These are phyloP conservation scores for Pygoscelis adeliae DNA, from an alignment of 2,113 vertebrate genomes.

Conservation along the genomic window DNA sequence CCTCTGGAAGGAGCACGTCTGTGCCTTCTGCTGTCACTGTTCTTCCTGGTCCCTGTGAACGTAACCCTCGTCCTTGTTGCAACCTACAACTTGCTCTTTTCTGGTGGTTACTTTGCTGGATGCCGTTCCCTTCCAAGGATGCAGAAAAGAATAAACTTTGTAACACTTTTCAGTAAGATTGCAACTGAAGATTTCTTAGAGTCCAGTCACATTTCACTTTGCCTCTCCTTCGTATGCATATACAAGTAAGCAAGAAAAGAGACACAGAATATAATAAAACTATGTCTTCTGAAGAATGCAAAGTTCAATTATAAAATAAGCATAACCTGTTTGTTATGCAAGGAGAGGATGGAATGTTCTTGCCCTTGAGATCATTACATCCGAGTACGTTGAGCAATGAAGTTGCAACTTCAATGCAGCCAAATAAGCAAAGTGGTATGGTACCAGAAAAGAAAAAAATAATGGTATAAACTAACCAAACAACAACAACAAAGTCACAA, in stretches of 20 bases:
- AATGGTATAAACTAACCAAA: not conserved
- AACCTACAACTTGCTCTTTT: not conserved
- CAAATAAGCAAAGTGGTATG: not conserved
- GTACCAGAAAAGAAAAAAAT: not conserved
- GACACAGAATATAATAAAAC: not conserved
- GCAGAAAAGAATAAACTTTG: not conserved
- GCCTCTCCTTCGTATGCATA: not conserved
- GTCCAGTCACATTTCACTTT: not conserved
- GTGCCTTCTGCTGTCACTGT: fast-evolving
- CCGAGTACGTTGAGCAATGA: not conserved
- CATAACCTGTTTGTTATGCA: not conserved
- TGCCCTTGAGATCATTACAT: not conserved
- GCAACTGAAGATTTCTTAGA: not conserved
- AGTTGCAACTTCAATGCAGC: not conserved
- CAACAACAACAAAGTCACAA: not conserved
- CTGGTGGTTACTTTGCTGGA: not conserved
- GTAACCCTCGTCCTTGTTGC: not conserved
- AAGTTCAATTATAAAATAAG: not conserved
- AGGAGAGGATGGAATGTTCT: not conserved
- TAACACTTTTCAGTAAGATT: not conserved
- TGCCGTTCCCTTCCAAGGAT: not conserved
- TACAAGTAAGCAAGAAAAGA: not conserved
- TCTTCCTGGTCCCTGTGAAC: not conserved
- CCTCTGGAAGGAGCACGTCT: not conserved
- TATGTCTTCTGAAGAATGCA: not conserved